Percentiles rank a stretch among this genome's conserved stretches.
Evolutionary conservation across 2,113 vertebrate genomes (phyloP).

Genomic region (Corythaeola cristata): DNA sequence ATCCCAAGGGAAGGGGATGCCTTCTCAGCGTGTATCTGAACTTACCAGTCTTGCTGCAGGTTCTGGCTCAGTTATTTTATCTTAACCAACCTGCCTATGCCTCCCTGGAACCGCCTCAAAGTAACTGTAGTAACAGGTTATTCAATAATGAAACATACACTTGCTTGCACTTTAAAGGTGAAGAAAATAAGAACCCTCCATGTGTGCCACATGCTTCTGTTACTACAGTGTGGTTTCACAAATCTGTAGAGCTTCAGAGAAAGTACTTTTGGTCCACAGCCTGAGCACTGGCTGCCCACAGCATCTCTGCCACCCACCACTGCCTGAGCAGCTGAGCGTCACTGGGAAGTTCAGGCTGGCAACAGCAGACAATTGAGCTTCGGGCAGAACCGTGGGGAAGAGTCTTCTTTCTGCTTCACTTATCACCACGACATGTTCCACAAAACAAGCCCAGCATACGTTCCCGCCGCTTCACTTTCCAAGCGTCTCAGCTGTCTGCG

Average conservation of each 20-base stretch:
- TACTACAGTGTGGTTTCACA: not conserved
- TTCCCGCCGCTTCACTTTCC: not conserved
- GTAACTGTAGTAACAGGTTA: not conserved
- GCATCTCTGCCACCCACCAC: not conserved
- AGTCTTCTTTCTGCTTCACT: not conserved
- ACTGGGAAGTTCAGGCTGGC: not conserved
- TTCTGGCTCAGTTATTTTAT: not conserved
- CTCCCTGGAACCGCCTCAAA: not conserved
- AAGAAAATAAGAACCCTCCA: not conserved
- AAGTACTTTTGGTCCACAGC: not conserved
- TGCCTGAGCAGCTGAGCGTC: rapidly evolving
- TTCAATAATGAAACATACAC: not conserved
- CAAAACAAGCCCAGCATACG: not conserved
- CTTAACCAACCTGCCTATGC: not conserved
- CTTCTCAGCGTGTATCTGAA: not conserved
- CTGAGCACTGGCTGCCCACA: not conserved
- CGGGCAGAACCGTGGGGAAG: rapidly evolving
- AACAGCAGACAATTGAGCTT: not conserved
- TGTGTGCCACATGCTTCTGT: not conserved
- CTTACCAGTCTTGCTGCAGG: not conserved
- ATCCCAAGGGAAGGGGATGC: not conserved
- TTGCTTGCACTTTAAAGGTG: not conserved
- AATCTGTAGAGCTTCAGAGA: not conserved
- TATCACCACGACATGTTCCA: not conserved
- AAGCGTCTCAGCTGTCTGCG: not conserved